Evolutionary conservation across 2,113 vertebrate genomes (phyloP), one percentile per base, ranked within the genome.

Genomic region (Paedocypris sp.): DNA sequence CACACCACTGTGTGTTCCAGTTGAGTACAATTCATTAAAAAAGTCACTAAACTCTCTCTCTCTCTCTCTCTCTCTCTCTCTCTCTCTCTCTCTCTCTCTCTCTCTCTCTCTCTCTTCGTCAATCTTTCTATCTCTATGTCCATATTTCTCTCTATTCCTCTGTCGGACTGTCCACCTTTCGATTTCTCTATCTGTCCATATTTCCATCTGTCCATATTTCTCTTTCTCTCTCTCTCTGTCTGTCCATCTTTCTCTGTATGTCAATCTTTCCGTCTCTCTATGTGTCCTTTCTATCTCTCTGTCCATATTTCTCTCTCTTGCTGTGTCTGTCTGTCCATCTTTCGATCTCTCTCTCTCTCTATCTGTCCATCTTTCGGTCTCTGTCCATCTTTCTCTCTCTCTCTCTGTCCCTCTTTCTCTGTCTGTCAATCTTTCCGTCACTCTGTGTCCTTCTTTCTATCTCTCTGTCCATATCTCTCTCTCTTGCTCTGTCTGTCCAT

Each of bases 381-480:
- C 5, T 53, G 11, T 25, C 16, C 61, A 15, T 1, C 15, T 39
- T 6, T 39, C 10, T 25, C 16, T 23, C 9, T 23, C 19, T 19
- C 8, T 19, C 49, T 16, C n/a, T n/a, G n/a, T n/a, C n/a, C n/a
- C n/a, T n/a, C n/a, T 59, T 12, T 71, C 32, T 48, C 71, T 83
- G 82, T 82, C 39, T 1, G 43, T 15, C 5, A 36, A 6, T 25
- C 16, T 67, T 20, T 1, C 15, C 35, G 5, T 39, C 10, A 18
- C 16, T 23, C 9, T 23, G 15, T 19, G 6, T 19, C 49, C n/a
- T n/a, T n/a, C n/a, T n/a, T n/a, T n/a, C n/a, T n/a, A n/a, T 59
- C 13, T 71, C 32, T 48, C 71, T 83, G 82, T n/a, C n/a, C n/a
- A 82, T 42, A 64, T 79, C 8, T 72, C 71, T 51, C 20, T 77